phyloP scores from a whole-genome alignment of 2,113 vertebrate genomes.

The Zeus faber region DNA sequence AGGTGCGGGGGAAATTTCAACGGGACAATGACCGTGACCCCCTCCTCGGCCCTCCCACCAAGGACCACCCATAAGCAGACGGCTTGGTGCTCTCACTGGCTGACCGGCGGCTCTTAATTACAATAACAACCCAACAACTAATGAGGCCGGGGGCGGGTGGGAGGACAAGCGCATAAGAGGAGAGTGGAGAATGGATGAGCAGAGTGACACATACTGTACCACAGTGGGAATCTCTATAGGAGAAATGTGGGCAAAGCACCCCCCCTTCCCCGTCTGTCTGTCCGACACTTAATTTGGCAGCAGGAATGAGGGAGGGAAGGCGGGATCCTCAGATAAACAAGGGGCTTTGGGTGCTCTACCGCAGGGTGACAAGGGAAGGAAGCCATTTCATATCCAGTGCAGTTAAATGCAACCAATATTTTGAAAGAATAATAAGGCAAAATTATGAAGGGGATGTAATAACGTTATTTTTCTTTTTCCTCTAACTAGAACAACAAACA shows the following conservation, averaged over 20 bases:
- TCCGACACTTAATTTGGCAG: conserved; percentile 69
- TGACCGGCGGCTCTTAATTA: conserved; percentile 56
- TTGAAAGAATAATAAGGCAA: no score
- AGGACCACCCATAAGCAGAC: conserved; percentile 58
- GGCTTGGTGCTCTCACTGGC: conserved; percentile 45
- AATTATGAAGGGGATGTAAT: no score
- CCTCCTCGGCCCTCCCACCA: conserved; percentile 33
- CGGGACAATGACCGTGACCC: conserved; percentile 49
- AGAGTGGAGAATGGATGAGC: conserved; percentile 36
- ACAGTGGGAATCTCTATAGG: conserved; percentile 41
- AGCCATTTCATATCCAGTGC: no score
- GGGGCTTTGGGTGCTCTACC: background rate
- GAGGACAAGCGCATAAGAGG: conserved; percentile 9
- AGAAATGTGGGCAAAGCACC: conserved; percentile 55
- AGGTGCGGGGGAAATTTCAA: background rate
- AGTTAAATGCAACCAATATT: no score
- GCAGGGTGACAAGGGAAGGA: no score
- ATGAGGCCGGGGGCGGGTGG: conserved; percentile 35
- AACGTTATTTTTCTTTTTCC: no score
- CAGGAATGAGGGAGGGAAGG: conserved; percentile 45
- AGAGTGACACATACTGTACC: conserved; percentile 52
- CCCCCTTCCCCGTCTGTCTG: conserved; percentile 37
- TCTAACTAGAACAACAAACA: no score
- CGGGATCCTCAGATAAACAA: conserved; percentile 36
- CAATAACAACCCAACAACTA: conserved; percentile 63